These are phyloP conservation scores for Perodicticus potto DNA, from an alignment of 2,797 vertebrate genomes.

Conservation along the genomic window DNA sequence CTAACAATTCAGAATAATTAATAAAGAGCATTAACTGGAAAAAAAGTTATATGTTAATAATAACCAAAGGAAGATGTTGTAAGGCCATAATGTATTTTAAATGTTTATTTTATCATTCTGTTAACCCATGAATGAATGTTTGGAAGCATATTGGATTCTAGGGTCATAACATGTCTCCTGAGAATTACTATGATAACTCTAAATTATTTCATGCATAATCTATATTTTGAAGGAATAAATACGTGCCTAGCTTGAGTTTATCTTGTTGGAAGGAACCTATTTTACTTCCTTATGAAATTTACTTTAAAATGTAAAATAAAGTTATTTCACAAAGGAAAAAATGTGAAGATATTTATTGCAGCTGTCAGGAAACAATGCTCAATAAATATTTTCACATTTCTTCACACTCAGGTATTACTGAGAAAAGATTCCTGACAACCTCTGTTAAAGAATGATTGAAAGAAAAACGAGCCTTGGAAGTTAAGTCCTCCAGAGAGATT, in stretches of 20 bases:
- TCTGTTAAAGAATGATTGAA: slow-evolving; percentile 44
- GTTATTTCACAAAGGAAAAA: neutral
- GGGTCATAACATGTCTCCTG: neutral
- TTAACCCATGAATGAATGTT: neutral
- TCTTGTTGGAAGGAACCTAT: neutral
- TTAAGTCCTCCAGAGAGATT: slow-evolving; percentile 60
- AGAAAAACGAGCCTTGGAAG: neutral
- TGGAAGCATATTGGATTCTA: neutral
- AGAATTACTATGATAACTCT: neutral
- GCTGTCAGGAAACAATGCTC: slow-evolving; percentile 1
- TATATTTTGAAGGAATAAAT: slow-evolving; percentile 11
- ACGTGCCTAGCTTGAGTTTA: neutral
- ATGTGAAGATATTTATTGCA: neutral
- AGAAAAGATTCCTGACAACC: slow-evolving; percentile 32
- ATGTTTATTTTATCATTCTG: neutral
- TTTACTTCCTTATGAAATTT: neutral
- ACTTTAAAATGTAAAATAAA: neutral
- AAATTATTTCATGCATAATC: neutral
- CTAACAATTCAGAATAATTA: neutral
- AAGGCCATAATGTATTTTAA: neutral
- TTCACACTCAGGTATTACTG: neutral
- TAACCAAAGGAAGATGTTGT: neutral
- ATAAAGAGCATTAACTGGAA: neutral
- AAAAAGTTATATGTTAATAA: neutral
- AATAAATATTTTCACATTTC: slow-evolving; percentile 23